Base-by-base conservation (phyloP, 1,140 invertebrate genomes). In the Drosophila mauritiana region DNA sequence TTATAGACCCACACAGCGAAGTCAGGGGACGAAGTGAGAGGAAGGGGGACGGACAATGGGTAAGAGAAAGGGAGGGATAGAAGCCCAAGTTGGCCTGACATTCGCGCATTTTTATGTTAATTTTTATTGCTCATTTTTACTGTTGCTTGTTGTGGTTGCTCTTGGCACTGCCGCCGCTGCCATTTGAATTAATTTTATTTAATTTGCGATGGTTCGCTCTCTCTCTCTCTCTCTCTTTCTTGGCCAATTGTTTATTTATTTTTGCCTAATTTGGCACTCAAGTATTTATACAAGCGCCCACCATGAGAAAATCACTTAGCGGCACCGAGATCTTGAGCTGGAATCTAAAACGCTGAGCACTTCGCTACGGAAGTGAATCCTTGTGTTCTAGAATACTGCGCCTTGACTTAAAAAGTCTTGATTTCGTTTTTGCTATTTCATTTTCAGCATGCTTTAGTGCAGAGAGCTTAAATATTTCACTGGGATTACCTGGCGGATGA, bases 181-280 rank as follows among this genome's bases (percentile, higher is more conserved):
- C 74, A 85, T 75, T 85, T 81, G 82, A 85, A 85, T 86, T 86
- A 86, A 86, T 78, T 85, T 81, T 63, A 78, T 86, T 85, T 86
- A 59, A 72, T 85, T 74, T 74, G 70, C 73, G 57, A 64, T 70
- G 70, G 51, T 86, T 73, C 81, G 51, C 11, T 13, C 37, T 13
- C 12, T 39, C 8, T 2, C 2, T 1, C 3, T 39, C 4, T 13
- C 12, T 37, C 34, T 40, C 34, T 31, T 43, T 42, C 43, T 15
- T 13, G 3, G 20, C 22, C 13, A 48, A 17, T 55, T 85, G 73
- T 80, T 85, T 70, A 78, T 80, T 85, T 85, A 70, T 62, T 78
- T 80, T 74, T 70, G 78, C 81, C 65, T 70, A 80, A 85, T 80
- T 85, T 85, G 67, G 48, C 43, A 42, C 72, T 36, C n/a, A 22